phyloP scores from a whole-genome alignment of 1,140 invertebrate genomes.

The Apis florea region DNA sequence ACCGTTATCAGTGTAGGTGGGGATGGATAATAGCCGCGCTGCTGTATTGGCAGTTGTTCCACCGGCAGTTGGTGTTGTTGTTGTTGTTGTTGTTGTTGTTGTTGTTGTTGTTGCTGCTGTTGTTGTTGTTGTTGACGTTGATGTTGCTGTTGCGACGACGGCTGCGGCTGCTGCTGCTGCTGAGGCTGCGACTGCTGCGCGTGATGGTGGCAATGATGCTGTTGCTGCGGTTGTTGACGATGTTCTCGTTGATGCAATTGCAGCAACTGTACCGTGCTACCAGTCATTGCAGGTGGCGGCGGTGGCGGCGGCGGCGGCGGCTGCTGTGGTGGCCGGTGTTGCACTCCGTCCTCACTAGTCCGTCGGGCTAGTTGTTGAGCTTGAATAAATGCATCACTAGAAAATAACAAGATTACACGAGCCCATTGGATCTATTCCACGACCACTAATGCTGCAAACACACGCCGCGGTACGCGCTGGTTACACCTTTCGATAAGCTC shows the following conservation, averaged over 20 bases:
- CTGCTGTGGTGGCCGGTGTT: constrained; percentile 79
- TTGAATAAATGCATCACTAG: constrained; percentile 96
- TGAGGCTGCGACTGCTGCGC: constrained; percentile 78
- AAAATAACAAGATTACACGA: constrained; percentile 87
- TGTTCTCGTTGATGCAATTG: constrained; percentile 33
- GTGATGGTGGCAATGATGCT: constrained; percentile 42
- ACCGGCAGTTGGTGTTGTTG: constrained; percentile 63
- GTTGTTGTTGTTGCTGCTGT: constrained; percentile 43
- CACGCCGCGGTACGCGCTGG: constrained; percentile 26
- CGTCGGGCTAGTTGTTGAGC: constrained; percentile 95
- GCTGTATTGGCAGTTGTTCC: constrained; percentile 68
- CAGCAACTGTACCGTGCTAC: constrained; percentile 37
- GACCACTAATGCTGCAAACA: constrained; percentile 71
- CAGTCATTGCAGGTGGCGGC: constrained; percentile 36
- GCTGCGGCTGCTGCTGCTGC: constrained; percentile 44
- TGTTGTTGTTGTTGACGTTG: constrained; percentile 13
- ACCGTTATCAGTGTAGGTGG: constrained; percentile 71
- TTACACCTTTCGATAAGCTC: constrained; percentile 8
- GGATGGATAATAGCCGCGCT: constrained; percentile 75
- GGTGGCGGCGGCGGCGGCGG: constrained; percentile 67
- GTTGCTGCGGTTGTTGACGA: constrained; percentile 45
- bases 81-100: constrained; percentile 38
- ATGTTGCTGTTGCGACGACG: constrained; percentile 28
- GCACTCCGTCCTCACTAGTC: constrained; percentile 91
- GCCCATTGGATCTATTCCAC: constrained; percentile 77